Conservation (phyloP, 30 jellyfish, hydroid and myxozoan species). For the Cassiopea andromeda region DNA sequence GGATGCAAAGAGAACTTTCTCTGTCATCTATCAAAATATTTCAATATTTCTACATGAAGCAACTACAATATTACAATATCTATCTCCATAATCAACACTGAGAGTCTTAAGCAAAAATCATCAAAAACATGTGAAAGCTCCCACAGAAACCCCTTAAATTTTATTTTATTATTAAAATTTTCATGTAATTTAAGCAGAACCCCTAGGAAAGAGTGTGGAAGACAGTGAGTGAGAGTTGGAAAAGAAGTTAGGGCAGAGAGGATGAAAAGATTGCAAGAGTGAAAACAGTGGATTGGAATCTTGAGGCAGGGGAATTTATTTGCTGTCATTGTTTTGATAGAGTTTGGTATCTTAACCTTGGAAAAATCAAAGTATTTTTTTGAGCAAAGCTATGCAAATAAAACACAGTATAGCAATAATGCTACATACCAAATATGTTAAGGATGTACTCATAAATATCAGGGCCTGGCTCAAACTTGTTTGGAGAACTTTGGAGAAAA, state of each 20-base stretch:
- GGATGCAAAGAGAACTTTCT: too few relatives aligned
- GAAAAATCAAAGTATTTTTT: too few relatives aligned
- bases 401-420: too few relatives aligned
- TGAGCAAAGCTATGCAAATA: too few relatives aligned
- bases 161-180: not conserved
- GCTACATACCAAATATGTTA: slow-evolving; percentile 39
- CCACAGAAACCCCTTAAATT: not conserved
- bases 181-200: slow-evolving; percentile 12
- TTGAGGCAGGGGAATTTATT: slow-evolving; percentile 1
- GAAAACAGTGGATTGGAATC: not conserved
- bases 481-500: slow-evolving; percentile 1
- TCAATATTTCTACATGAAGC: too few relatives aligned
- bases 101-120: too few relatives aligned
- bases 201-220: slow-evolving; percentile 1
- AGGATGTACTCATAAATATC: slow-evolving; percentile 42
- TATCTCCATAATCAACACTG: too few relatives aligned
- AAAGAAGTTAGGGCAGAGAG: slow-evolving; percentile 18
- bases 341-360: not conserved
- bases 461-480: slow-evolving; percentile 32
- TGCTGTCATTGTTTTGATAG: slow-evolving; percentile 10
- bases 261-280: not conserved
- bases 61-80: too few relatives aligned
- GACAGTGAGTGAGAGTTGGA: not conserved
- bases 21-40: too few relatives aligned
- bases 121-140: not conserved